Percentiles rank a stretch among this genome's conserved stretches.
These are phyloP conservation scores for Luehdorfia chinensis DNA, from an alignment of 1,140 invertebrate species.

Conservation along the genomic window DNA sequence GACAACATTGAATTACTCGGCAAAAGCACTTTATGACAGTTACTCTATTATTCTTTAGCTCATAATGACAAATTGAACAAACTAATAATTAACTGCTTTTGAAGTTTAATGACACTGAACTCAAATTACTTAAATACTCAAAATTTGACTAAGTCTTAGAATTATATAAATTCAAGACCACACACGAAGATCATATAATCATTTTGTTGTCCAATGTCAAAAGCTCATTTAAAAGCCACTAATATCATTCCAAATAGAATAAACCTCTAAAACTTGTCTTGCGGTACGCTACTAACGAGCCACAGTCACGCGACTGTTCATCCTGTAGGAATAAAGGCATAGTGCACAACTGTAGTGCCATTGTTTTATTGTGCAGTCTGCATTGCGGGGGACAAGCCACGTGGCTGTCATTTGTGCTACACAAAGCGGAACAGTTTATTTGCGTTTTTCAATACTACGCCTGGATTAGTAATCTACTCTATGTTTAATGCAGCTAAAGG, in stretches of 20 bases:
- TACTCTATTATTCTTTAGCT: too few species aligned
- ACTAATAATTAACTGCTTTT: too few species aligned
- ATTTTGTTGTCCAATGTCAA: too few species aligned
- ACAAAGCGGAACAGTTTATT: conserved; percentile 72
- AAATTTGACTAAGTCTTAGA: too few species aligned
- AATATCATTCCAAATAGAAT: conserved; percentile 29
- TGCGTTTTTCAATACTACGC: conserved; percentile 69
- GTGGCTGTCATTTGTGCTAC: conserved; percentile 71
- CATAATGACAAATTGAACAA: too few species aligned
- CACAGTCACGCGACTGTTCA: conserved; percentile 62
- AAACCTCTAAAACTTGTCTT: conserved; percentile 35
- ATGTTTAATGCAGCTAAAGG: too few species aligned
- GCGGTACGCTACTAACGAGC: conserved; percentile 44
- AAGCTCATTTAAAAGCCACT: conserved; percentile 22
- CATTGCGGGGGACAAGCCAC: conserved; percentile 72
- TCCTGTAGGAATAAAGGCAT: conserved; percentile 64
- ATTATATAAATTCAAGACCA: too few species aligned
- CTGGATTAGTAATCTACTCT: conserved; percentile 58
- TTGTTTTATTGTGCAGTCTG: conserved; percentile 74
- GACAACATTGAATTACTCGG: too few species aligned
- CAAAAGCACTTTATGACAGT: too few species aligned
- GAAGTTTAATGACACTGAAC: too few species aligned
- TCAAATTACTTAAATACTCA: too few species aligned
- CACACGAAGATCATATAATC: too few species aligned
- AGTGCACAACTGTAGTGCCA: conserved; percentile 55